A percentile compares a stretch with the other conserved stretches of the same genome.
phyloP scores from a whole-genome alignment of 1,140 invertebrate genomes.

The Nephotettix cincticeps region DNA sequence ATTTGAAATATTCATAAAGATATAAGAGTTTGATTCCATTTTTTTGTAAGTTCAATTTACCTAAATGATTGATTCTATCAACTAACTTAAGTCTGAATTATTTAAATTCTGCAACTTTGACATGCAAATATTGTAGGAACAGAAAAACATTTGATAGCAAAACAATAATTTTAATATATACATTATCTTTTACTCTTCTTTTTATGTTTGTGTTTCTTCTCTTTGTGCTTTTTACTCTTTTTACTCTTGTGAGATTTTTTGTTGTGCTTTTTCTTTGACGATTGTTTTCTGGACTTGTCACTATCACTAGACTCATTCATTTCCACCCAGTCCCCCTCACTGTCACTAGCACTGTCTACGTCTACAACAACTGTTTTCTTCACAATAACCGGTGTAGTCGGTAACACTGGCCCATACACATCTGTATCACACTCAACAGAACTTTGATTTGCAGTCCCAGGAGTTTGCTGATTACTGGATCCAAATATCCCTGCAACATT shows the following conservation, averaged over 20 bases:
- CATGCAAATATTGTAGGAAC: no score
- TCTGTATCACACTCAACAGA: not conserved
- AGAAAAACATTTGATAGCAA: no score
- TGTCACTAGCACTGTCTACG: constrained; percentile 31
- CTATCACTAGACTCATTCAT: constrained; percentile 44
- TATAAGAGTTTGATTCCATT: no score
- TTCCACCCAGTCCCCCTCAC: constrained; percentile 49
- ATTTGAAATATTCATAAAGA: no score
- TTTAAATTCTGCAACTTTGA: no score
- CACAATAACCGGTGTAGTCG: constrained; percentile 39
- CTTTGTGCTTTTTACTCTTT: constrained; percentile 44
- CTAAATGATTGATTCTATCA: no score
- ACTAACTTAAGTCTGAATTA: no score
- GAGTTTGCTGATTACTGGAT: constrained; percentile 31
- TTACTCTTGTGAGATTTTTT: constrained; percentile 41
- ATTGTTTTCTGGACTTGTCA: constrained; percentile 51
- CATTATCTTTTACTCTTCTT: constrained; percentile 41
- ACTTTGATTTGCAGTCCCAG: constrained; percentile 7
- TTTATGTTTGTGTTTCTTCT: constrained; percentile 39
- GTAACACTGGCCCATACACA: constrained; percentile 27
- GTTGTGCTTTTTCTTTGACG: constrained; percentile 47
- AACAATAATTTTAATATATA: no score
- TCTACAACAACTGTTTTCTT: constrained; percentile 35
- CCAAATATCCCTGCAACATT: not conserved
- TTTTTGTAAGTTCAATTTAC: no score